A percentile compares a stretch with the other conserved stretches of the same genome.
These are phyloP conservation scores for Pasiphila rectangulata DNA, from an alignment of 2,888 invertebrate species.

Conservation along the genomic window DNA sequence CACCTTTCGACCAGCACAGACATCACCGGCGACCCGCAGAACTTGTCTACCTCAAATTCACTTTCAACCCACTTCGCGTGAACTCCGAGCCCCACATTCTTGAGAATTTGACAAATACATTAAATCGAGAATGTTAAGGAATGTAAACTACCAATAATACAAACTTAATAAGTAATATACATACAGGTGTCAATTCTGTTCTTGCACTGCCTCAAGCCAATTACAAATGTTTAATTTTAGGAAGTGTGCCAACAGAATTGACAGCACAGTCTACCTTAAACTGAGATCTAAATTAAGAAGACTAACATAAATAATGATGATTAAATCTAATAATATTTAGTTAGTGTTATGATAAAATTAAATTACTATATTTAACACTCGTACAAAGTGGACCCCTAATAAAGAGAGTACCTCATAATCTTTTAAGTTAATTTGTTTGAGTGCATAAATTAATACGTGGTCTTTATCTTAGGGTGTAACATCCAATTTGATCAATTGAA, in stretches of 20 bases:
- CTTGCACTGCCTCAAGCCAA: no score
- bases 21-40: slow-evolving; percentile 31
- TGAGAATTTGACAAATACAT: slow-evolving; percentile 24
- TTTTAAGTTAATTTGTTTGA: no score
- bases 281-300: slow-evolving; percentile 17
- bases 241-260: no score
- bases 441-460: no score
- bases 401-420: no score
- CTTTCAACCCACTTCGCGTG: slow-evolving; percentile 29
- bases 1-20: slow-evolving; percentile 27
- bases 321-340: no score
- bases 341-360: no score
- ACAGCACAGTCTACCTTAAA: slow-evolving; percentile 3
- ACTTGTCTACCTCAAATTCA: slow-evolving; percentile 30
- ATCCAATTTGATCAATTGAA: not conserved
- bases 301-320: slow-evolving; percentile 1
- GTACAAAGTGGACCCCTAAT: no score
- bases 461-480: not conserved
- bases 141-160: slow-evolving; percentile 5
- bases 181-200: no score
- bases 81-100: slow-evolving; percentile 25
- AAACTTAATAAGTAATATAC: slow-evolving; percentile 1
- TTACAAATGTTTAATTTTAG: no score
- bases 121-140: slow-evolving; percentile 4
- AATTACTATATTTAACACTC: no score